Conservation (phyloP, 2,797 vertebrate species). For the Sebastes melanostomus region DNA sequence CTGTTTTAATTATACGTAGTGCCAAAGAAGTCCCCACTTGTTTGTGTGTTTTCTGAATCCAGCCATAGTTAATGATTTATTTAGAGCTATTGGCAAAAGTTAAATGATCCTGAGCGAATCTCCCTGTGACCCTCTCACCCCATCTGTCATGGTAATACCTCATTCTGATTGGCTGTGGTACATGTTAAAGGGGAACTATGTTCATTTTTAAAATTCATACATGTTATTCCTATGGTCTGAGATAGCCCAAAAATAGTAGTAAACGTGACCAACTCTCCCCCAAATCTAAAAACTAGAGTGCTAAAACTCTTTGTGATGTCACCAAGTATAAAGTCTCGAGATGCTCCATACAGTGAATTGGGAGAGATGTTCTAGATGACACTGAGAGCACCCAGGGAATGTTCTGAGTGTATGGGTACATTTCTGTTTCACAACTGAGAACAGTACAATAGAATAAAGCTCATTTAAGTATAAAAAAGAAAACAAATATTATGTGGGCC, state of each 20-base stretch:
- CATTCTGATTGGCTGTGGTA: neutral
- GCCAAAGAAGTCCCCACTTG: neutral
- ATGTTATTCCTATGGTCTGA: neutral
- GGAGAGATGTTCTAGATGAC: too few species aligned
- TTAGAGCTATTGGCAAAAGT: neutral
- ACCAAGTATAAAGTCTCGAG: too few species aligned
- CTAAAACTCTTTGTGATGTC: too few species aligned
- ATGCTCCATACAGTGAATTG: too few species aligned
- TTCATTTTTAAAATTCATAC: neutral
- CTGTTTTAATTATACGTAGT: neutral
- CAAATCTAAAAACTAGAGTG: neutral
- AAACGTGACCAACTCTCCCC: neutral
- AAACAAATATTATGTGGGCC: too few species aligned
- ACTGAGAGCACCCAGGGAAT: too few species aligned
- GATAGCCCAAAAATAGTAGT: neutral
- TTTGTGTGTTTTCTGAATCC: neutral
- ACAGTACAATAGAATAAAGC: too few species aligned
- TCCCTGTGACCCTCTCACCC: too few species aligned
- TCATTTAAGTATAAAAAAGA: neutral
- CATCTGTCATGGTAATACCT: neutral
- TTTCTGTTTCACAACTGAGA: too few species aligned
- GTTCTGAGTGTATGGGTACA: too few species aligned
- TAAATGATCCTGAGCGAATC: too few species aligned
- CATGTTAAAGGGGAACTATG: neutral
- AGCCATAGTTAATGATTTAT: neutral